phyloP scores from a whole-genome alignment of 2,888 invertebrate genomes.

The Diarsia rubi region DNA sequence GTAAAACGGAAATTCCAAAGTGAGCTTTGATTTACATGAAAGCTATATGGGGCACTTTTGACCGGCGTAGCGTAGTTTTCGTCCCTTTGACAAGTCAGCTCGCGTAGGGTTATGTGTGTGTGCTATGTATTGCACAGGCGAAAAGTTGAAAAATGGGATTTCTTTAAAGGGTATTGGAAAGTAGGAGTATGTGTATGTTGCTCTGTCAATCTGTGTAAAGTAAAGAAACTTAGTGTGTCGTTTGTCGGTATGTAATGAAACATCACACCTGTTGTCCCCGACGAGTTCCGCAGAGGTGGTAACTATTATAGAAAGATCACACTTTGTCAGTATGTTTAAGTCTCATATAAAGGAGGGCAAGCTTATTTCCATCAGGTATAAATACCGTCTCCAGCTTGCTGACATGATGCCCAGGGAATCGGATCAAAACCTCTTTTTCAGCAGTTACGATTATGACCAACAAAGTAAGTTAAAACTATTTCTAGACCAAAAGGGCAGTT shows the following conservation, averaged over 20 bases:
- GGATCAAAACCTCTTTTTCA: background rate
- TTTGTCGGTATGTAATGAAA: background rate
- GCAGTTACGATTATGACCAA: background rate
- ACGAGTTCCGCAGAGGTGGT: background rate
- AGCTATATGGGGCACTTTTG: constrained; percentile 66
- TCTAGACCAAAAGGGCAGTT: background rate
- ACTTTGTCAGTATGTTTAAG: background rate
- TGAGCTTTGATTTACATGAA: constrained; percentile 67
- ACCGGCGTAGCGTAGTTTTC: constrained; percentile 62
- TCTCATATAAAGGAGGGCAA: background rate
- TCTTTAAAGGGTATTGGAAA: constrained; percentile 17
- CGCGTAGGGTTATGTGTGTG: constrained; percentile 56
- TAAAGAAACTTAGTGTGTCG: background rate
- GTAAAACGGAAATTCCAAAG: constrained; percentile 61
- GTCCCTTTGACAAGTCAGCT: constrained; percentile 65
- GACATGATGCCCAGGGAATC: background rate
- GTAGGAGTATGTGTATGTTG: background rate
- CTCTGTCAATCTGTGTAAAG: background rate
- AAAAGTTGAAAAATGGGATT: constrained; percentile 1
- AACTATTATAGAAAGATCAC: background rate
- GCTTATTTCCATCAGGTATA: background rate
- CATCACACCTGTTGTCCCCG: background rate
- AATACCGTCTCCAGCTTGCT: background rate
- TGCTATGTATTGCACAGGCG: constrained; percentile 27
- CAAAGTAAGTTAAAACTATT: background rate